Percentiles rank a stretch among this genome's conserved stretches.
phyloP scores from a whole-genome alignment of 2,113 vertebrate species.

The Scomber japonicus region DNA sequence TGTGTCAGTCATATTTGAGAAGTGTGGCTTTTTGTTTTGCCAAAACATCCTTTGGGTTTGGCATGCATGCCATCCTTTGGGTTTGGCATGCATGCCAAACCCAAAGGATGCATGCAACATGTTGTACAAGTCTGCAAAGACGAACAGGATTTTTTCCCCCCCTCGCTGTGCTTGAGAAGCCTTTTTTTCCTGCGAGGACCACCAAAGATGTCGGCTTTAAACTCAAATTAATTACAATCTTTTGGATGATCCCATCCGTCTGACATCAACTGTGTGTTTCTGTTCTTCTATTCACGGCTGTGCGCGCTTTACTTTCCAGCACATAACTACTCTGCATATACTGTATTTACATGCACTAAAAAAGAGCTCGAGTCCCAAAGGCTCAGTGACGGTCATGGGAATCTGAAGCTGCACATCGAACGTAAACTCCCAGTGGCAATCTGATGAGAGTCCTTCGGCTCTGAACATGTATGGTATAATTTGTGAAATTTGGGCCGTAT shows the following conservation, averaged over 20 bases:
- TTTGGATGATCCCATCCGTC: constrained; percentile 38
- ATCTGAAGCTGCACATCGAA: constrained; percentile 51
- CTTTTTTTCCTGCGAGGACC: constrained; percentile 56
- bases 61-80: constrained; percentile 53
- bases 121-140: constrained; percentile 67
- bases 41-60: constrained; percentile 40
- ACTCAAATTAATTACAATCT: constrained; percentile 70
- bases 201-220: constrained; percentile 72
- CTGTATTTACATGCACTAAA: constrained; percentile 41
- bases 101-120: constrained; percentile 72
- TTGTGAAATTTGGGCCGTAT: constrained; percentile 18
- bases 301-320: constrained; percentile 21
- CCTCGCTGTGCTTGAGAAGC: constrained; percentile 41
- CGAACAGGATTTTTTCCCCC: constrained; percentile 4
- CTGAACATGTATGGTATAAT: constrained; percentile 22
- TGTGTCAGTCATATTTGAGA: constrained; percentile 52
- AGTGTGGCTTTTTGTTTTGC: constrained; percentile 66
- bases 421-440: constrained; percentile 60
- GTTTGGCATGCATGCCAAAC: constrained; percentile 51
- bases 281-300: constrained; percentile 18
- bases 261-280: constrained; percentile 34
- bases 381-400: constrained; percentile 66
- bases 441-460: constrained; percentile 40
- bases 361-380: constrained; percentile 43
- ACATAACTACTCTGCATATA: not conserved